Evolutionary conservation across 2,888 invertebrate genomes (phyloP), one percentile per base, ranked within the genome.

Genomic region (Eubasilissa splendida): DNA sequence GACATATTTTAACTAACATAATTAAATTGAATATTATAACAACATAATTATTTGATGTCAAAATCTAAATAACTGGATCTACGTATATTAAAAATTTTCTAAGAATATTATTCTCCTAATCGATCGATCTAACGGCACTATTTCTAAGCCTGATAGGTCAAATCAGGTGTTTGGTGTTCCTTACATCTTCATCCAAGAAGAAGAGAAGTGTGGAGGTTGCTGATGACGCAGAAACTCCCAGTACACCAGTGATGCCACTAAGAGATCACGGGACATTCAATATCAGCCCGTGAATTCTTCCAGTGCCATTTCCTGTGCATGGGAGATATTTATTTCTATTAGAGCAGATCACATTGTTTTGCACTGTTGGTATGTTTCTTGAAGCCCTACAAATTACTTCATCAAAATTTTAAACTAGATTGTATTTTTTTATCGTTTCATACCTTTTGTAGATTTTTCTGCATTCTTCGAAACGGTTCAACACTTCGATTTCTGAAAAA

Each of bases 211-310:
- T 9, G 1, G 10, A 58, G 14, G 12, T 10, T 0, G 42, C 52
- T 2, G 76, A 42, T 14, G 60, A 60, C 52, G 79, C 65, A 60
- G 86, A 86, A 86, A 88, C 89, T 80, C 89, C 88, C 89, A 90
- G 60, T 79, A 87, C 91, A 90, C 91, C 87, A 91, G 91, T 90
- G 92, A 93, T 93, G 93, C 92, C 93, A 93, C 93, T 92, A 92
- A 92, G 92, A 93, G 92, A 92, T 90, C 93, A 93, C 93, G 93
- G 92, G 92, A 88, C 86, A 89, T 86, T 85, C 85, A 85, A 90
- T 90, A 88, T 86, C 88, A 92, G 93, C 94, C 94, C 94, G 94
- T 94, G 94, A 94, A 94, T 94, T 94, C 94, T 94, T 94, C 94
- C 94, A 94, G 94, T 94, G 94, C 94, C 94, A 94, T 94, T 94